Conservation (phyloP, 2,113 vertebrate species). For the Siniperca chuatsi region DNA sequence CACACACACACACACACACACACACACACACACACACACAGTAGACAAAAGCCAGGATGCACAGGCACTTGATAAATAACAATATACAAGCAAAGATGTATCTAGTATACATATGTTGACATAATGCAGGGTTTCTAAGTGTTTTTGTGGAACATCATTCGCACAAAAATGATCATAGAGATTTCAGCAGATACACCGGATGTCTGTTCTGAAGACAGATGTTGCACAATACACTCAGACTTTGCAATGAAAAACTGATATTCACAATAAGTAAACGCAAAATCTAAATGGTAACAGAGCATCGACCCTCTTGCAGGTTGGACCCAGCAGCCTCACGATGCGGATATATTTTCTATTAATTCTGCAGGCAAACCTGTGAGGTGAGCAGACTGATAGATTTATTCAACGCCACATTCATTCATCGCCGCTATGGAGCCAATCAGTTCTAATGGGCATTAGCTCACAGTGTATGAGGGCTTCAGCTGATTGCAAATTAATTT, state of each 20-base stretch:
- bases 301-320: background rate
- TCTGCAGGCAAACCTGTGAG: background rate
- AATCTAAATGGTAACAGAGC: constrained; percentile 6
- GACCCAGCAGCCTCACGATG: background rate
- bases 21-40: background rate
- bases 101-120: background rate
- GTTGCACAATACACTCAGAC: background rate
- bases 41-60: background rate
- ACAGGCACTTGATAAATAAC: background rate
- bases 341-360: constrained; percentile 31
- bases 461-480: constrained; percentile 32
- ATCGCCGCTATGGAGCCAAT: constrained; percentile 42
- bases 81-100: background rate
- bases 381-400: constrained; percentile 27
- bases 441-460: constrained; percentile 47
- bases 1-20: background rate
- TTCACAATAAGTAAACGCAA: background rate
- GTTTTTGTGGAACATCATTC: background rate
- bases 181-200: background rate
- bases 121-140: background rate
- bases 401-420: constrained; percentile 30
- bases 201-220: background rate
- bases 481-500: constrained; percentile 74
- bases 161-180: background rate
- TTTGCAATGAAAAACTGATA: constrained; percentile 3